phyloP scores from a whole-genome alignment of 1,140 invertebrate species.

The Pissodes strobi region DNA sequence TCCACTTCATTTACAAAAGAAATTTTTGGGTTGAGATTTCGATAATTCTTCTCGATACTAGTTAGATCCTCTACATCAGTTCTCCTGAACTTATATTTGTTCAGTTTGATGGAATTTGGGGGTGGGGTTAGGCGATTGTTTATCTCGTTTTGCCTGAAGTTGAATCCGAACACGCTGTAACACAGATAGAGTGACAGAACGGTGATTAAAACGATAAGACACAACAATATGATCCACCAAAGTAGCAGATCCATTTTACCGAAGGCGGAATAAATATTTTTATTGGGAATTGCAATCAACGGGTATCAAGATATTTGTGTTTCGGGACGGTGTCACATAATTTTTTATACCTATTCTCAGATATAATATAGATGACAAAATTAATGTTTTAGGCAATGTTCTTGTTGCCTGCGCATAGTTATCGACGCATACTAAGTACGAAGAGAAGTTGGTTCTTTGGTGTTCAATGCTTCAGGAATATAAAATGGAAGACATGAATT shows the following conservation, averaged over 20 bases:
- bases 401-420: too few relatives aligned
- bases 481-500: too few relatives aligned
- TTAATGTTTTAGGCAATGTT: too few relatives aligned
- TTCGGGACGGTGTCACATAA: neutral
- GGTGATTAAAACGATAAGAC: conserved; percentile 28
- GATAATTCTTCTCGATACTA: conserved; percentile 19
- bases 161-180: conserved; percentile 20
- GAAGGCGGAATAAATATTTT: conserved; percentile 8
- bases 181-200: conserved; percentile 27
- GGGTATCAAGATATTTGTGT: neutral
- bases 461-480: too few relatives aligned
- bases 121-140: neutral
- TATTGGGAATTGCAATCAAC: neutral
- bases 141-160: neutral
- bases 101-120: neutral
- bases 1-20: conserved; percentile 20
- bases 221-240: conserved; percentile 34
- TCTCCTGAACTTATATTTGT: conserved; percentile 19
- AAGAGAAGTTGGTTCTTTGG: too few relatives aligned
- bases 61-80: conserved; percentile 36
- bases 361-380: too few relatives aligned
- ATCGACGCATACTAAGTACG: too few relatives aligned
- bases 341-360: too few relatives aligned
- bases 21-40: conserved; percentile 6
- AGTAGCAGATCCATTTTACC: conserved; percentile 30